Evolutionary conservation across 2,888 invertebrate species (phyloP).

Genomic region (Crematogaster levior): DNA sequence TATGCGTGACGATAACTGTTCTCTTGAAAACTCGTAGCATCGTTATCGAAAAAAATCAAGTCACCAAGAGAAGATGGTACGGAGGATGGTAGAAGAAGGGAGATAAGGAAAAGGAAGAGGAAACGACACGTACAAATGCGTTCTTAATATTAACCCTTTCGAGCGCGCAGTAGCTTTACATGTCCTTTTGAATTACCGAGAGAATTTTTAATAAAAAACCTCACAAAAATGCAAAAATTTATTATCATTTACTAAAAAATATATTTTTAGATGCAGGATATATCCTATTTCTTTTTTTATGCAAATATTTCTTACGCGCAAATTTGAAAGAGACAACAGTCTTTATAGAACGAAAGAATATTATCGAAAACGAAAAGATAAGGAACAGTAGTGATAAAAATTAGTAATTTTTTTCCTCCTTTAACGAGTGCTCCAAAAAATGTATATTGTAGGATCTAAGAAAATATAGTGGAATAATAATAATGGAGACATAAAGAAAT

Average conservation of each 20-base stretch:
- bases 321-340: not conserved
- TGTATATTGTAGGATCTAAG: not conserved
- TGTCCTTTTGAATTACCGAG: constrained; percentile 17
- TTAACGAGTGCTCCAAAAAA: not conserved
- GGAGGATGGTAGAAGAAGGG: not conserved
- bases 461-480: too few relatives aligned
- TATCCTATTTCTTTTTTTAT: not conserved
- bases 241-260: constrained; percentile 35
- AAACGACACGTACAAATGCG: constrained; percentile 67
- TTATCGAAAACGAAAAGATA: not conserved
- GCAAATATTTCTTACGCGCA: not conserved
- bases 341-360: not conserved
- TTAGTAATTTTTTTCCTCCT: not conserved
- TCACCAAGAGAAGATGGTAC: constrained; percentile 51
- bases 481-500: not conserved
- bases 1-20: not conserved
- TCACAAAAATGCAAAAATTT: constrained; percentile 13
- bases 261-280: constrained; percentile 17
- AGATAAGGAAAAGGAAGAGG: not conserved
- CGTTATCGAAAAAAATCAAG: constrained; percentile 73
- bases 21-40: constrained; percentile 39
- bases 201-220: constrained; percentile 16
- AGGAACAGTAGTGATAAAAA: not conserved
- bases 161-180: constrained; percentile 58
- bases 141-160: constrained; percentile 76